Conservation (phyloP, 2,888 invertebrate genomes). For the Bellardia pandia region DNA sequence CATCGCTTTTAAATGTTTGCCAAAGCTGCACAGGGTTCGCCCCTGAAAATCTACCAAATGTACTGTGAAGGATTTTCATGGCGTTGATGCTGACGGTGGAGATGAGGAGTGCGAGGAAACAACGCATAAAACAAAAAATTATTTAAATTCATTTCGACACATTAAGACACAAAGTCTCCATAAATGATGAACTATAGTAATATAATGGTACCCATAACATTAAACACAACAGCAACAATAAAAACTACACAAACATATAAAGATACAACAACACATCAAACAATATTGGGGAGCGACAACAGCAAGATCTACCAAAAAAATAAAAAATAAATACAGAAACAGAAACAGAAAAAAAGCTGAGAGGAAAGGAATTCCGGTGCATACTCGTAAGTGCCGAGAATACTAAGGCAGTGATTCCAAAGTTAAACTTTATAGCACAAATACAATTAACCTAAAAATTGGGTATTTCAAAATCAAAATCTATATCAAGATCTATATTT, state of each 20-base stretch:
- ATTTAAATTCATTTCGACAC: conserved; percentile 79
- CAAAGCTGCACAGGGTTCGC: conserved; percentile 22
- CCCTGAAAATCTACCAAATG: conserved; percentile 47
- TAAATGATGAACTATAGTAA: conserved; percentile 71
- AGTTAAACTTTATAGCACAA: not conserved
- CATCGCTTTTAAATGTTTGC: conserved; percentile 19
- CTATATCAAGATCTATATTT: too few relatives aligned
- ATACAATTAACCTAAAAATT: too few relatives aligned
- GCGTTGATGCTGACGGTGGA: not conserved
- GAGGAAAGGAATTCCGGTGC: conserved; percentile 36
- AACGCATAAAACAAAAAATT: conserved; percentile 58
- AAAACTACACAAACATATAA: conserved; percentile 10
- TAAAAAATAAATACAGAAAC: too few relatives aligned
- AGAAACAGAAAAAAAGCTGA: not conserved
- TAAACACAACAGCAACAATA: conserved; percentile 41
- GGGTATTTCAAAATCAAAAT: too few relatives aligned
- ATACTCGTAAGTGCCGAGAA: not conserved
- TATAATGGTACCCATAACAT: conserved; percentile 68
- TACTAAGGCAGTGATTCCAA: conserved; percentile 5
- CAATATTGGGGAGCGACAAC: conserved; percentile 6
- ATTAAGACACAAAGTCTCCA: conserved; percentile 76
- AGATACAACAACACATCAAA: conserved; percentile 32
- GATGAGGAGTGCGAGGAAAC: not conserved
- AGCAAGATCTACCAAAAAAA: not conserved
- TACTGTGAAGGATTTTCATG: conserved; percentile 27